Percentiles rank a stretch among this genome's conserved stretches.
phyloP scores from a whole-genome alignment of 2,113 vertebrate genomes.

The Hippotragus niger region DNA sequence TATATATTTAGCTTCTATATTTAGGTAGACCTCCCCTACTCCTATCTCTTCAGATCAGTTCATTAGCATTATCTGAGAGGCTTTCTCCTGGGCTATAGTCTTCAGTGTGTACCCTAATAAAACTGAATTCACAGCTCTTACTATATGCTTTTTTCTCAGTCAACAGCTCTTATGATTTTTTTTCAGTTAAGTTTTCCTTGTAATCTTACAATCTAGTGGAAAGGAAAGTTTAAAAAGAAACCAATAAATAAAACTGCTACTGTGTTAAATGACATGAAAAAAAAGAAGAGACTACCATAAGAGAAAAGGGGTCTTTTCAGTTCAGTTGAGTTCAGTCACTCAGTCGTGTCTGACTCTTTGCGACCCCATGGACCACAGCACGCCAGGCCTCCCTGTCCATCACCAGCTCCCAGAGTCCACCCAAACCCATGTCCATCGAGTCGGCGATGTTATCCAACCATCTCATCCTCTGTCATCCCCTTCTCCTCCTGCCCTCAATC shows the following conservation, averaged over 20 bases:
- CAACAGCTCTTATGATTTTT: background rate
- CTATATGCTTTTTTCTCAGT: background rate
- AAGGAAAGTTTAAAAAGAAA: background rate
- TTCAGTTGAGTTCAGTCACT: too few species aligned
- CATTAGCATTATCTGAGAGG: background rate
- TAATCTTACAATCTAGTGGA: background rate
- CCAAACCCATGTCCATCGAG: too few species aligned
- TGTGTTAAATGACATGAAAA: background rate
- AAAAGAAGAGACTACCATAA: background rate
- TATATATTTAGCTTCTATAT: background rate
- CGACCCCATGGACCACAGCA: rapidly evolving
- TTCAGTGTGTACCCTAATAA: background rate
- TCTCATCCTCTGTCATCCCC: too few species aligned
- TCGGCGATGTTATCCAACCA: rapidly evolving
- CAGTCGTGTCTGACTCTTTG: too few species aligned
- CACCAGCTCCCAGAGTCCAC: too few species aligned
- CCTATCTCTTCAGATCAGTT: background rate
- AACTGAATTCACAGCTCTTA: background rate
- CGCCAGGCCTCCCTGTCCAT: too few species aligned
- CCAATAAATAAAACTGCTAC: background rate
- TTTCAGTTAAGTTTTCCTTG: background rate
- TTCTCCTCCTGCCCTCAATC: too few species aligned
- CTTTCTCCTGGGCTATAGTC: background rate
- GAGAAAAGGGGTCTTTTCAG: background rate
- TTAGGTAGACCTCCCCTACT: background rate